Percentiles rank a stretch among this genome's conserved stretches.
phyloP scores from a whole-genome alignment of 2,888 invertebrate genomes.

The Laothoe populi region DNA sequence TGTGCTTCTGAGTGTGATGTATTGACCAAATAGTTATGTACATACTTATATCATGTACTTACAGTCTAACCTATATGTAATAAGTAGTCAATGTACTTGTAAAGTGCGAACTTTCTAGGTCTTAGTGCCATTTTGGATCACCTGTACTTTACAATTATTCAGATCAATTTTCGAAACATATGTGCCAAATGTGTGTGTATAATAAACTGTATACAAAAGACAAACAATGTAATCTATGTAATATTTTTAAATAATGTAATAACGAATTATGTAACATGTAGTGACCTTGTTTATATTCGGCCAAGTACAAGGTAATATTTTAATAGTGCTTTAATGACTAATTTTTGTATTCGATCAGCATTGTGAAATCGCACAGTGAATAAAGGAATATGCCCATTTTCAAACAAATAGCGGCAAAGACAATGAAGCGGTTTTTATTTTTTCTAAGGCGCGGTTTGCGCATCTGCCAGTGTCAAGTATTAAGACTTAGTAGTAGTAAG shows the following conservation, averaged over 20 bases:
- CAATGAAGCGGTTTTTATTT: too few relatives aligned
- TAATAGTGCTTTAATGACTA: not conserved
- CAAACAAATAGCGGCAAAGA: too few relatives aligned
- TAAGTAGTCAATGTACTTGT: conserved; percentile 44
- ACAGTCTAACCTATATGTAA: conserved; percentile 50
- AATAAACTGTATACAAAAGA: conserved; percentile 30
- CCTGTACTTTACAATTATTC: conserved; percentile 16
- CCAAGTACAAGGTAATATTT: conserved; percentile 1
- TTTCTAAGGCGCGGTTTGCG: too few relatives aligned
- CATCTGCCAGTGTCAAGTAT: too few relatives aligned
- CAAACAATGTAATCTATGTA: not conserved
- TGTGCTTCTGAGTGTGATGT: conserved; percentile 65
- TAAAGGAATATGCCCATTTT: too few relatives aligned
- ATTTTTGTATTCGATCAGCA: not conserved
- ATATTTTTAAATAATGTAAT: conserved; percentile 2
- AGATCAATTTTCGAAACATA: conserved; percentile 52
- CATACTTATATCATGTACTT: conserved; percentile 47
- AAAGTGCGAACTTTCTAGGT: conserved; percentile 29
- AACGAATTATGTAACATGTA: conserved; percentile 2
- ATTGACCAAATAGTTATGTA: conserved; percentile 63
- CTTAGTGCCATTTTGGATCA: conserved; percentile 34
- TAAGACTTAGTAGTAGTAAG: too few relatives aligned
- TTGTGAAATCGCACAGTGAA: not conserved
- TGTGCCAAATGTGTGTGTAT: conserved; percentile 58
- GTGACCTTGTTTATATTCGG: conserved; percentile 2